Base-by-base conservation (phyloP, 2,888 invertebrate species). In the Doris montereyensis region DNA sequence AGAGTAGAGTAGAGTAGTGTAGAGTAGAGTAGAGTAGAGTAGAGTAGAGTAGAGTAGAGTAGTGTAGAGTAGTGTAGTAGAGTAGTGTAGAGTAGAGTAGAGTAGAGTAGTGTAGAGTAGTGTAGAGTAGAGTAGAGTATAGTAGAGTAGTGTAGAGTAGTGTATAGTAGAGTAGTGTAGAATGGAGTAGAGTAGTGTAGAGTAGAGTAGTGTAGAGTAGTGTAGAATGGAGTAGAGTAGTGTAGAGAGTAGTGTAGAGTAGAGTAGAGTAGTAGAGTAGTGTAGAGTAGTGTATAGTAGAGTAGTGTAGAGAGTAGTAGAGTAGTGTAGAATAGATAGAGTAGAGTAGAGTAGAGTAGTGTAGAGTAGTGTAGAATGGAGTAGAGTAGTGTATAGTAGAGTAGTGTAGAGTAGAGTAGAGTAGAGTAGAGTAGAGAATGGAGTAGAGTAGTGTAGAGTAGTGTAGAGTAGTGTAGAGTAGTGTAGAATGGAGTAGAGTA, bases 211-310 rank as follows among this genome's bases (percentile, higher is more conserved):
- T 8, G n/a, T 10, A 26, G n/a, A n/a, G n/a, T n/a, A n/a, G n/a
- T n/a, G n/a, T n/a, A n/a, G n/a, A n/a, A n/a, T n/a, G n/a, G n/a
- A 32, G 8, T 24, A 68, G 28, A 26, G 28, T n/a, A n/a, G n/a
- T n/a, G n/a, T n/a, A n/a, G n/a, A 68, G 68, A 68, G 68, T 8
- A 68, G 68, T 8, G 28, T 8, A 26, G 68, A 68, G 68, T 8
- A 68, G 28, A n/a, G n/a, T n/a, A n/a, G n/a, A n/a, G n/a, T n/a
- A n/a, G n/a, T n/a, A n/a, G n/a, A n/a, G n/a, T n/a, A n/a, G n/a
- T n/a, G n/a, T n/a, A n/a, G n/a, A n/a, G n/a, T n/a, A n/a, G n/a
- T n/a, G 68, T 13, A 26, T 13, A 68, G 28, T 8, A 26, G 5
- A 26, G 68, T 13, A 26, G 26, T 8, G 28, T 8, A 68, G 5